Base-by-base conservation (phyloP, 2,113 vertebrate genomes). In the Mormyrus lacerda region DNA sequence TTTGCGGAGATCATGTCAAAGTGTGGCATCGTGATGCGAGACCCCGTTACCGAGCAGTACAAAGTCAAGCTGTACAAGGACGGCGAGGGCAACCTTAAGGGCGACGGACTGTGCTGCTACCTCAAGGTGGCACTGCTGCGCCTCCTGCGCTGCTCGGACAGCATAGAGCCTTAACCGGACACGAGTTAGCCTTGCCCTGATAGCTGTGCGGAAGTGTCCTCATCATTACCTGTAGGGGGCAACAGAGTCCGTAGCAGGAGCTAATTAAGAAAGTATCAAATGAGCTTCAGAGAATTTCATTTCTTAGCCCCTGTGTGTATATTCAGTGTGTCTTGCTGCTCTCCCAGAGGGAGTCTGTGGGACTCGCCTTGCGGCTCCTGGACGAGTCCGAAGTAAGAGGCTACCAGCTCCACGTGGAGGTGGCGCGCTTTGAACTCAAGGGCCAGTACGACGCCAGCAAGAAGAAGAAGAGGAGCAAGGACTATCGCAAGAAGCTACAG, bases 1-100 rank as follows among this genome's bases (percentile, higher is more conserved):
- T 99, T 99, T 96, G 92, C 94, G 3, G 96, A 98, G 88, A 73
- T 98, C 19, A 99, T 99, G 98, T 97, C 98, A 7, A 99, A 97
- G 91, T 99, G 97, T 88, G 98, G 98, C 35, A 99, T 99, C 89
- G 96, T 99, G 87, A 98, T 99, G 98, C 93, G 97, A 90, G 97
- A 99, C 94, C 98, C 97, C 91, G 94, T 97, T 61, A 97, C 96
- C 1, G 98, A 98, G 90, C 97, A 99, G 89, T 98, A 96, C 93
- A 99, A 99, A 93, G 96, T 99, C 89, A 99, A 99, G 92, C 97
- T 99, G 24, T 99, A 99, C 93, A 99, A 97, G 94, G 98, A 99
- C 94, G 95, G 94, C 89, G 95, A 98, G 61, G 98, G 98, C 85
- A 99, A 99, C 93, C 97, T 97, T 90, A 99, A 99, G 94, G 98